phyloP scores from a whole-genome alignment of 2,113 vertebrate genomes.

The Acanthochromis polyacanthus region DNA sequence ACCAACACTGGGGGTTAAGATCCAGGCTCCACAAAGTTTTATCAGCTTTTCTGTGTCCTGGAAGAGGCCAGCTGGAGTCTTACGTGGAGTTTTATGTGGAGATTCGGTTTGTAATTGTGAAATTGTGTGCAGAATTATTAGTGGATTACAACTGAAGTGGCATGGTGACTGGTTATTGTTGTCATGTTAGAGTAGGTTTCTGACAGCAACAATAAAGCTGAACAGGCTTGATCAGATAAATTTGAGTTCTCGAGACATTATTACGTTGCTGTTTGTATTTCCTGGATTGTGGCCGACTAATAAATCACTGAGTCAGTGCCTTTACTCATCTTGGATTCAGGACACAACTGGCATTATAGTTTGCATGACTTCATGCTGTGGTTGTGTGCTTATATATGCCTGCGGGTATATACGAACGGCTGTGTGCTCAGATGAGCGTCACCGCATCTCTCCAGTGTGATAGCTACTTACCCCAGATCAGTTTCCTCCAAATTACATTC shows the following conservation, averaged over 20 bases:
- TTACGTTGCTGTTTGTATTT: conserved; percentile 32
- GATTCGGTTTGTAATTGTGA: conserved; percentile 46
- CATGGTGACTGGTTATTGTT: conserved; percentile 11
- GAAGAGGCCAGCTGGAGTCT: conserved; percentile 57
- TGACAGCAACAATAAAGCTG: not conserved
- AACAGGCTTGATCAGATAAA: conserved; percentile 16
- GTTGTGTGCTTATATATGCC: not conserved
- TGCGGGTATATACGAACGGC: not conserved
- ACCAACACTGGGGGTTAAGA: conserved; percentile 35
- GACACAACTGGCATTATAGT: not conserved
- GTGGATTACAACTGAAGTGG: conserved; percentile 15
- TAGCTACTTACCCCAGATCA: conserved; percentile 44
- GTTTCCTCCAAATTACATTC: conserved; percentile 45
- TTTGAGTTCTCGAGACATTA: not conserved
- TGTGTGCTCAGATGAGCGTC: conserved; percentile 27
- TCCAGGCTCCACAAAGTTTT: conserved; percentile 63
- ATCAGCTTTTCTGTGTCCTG: conserved; percentile 63
- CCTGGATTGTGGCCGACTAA: conserved; percentile 8
- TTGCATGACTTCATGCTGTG: not conserved
- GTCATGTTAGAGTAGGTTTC: conserved; percentile 10
- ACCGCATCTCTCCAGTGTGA: conserved; percentile 25
- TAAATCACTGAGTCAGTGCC: not conserved
- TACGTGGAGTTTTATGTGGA: conserved; percentile 46
- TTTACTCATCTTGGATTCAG: conserved; percentile 14
- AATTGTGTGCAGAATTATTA: conserved; percentile 41